Percentiles rank a stretch among this genome's conserved stretches.
Conservation (phyloP, 2,797 vertebrate genomes). For the Delichon dasypus region DNA sequence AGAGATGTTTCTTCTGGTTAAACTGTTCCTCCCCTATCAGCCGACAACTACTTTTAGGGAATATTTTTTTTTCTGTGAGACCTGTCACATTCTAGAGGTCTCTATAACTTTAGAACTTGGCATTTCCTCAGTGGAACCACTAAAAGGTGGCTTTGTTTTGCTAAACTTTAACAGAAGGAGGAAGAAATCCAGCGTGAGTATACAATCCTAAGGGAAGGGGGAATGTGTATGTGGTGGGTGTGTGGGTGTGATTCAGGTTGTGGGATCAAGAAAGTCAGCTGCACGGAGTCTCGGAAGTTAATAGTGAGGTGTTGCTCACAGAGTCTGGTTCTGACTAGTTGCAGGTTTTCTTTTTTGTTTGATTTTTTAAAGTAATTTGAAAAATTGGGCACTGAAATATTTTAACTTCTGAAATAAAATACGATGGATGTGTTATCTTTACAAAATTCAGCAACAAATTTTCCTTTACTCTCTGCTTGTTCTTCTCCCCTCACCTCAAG, state of each 20-base stretch:
- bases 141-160: conserved; percentile 14
- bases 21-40: neutral
- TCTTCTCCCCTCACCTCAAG: neutral
- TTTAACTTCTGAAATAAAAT: neutral
- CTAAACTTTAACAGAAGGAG: neutral
- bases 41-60: neutral
- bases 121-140: neutral
- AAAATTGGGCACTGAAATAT: neutral
- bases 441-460: neutral
- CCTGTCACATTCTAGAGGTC: neutral
- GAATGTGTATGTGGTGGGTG: neutral
- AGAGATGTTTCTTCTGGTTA: neutral
- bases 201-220: neutral
- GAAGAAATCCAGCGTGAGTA: neutral
- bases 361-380: neutral
- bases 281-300: neutral
- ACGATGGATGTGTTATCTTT: neutral
- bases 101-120: conserved; percentile 3
- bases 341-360: neutral
- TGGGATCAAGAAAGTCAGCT: neutral
- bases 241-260: neutral
- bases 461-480: neutral
- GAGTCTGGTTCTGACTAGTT: neutral
- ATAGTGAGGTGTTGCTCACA: neutral
- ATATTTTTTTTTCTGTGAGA: neutral